These are phyloP conservation scores for Drosophila prosaltans DNA, from an alignment of 1,140 invertebrate species.

Conservation along the genomic window DNA sequence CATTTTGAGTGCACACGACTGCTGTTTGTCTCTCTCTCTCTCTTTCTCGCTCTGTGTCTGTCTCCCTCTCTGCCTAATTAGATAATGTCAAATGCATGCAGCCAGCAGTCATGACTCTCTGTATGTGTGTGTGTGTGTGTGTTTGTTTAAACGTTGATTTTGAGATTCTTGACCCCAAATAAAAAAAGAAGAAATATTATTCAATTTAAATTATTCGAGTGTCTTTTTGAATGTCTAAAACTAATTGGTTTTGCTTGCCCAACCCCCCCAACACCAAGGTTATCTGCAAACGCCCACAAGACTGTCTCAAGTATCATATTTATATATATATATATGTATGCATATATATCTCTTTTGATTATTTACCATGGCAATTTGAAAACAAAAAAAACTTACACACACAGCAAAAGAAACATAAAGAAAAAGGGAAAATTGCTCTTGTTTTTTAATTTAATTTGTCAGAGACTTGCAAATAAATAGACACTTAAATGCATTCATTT, in stretches of 20 bases:
- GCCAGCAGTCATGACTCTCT: conserved; percentile 14
- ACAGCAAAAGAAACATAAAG: conserved; percentile 1
- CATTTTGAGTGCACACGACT: conserved; percentile 53
- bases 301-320: conserved; percentile 32
- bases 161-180: conserved; percentile 68
- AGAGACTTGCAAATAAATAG: conserved; percentile 50
- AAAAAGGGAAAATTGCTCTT: conserved; percentile 34
- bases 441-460: conserved; percentile 75
- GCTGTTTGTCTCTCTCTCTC: not conserved
- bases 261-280: not conserved
- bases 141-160: conserved; percentile 10
- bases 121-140: conserved; percentile 9
- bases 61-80: conserved; percentile 63
- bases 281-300: conserved; percentile 4
- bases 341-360: not conserved
- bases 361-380: conserved; percentile 10
- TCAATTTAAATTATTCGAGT: conserved; percentile 75
- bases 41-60: not conserved
- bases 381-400: no score
- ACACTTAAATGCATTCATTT: conserved; percentile 49
- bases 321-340: not conserved
- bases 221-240: conserved; percentile 62
- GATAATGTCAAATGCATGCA: conserved; percentile 74
- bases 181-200: conserved; percentile 22
- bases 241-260: conserved; percentile 64